Evolutionary conservation across 2,113 vertebrate genomes (phyloP).

Genomic region (Abramis brama): DNA sequence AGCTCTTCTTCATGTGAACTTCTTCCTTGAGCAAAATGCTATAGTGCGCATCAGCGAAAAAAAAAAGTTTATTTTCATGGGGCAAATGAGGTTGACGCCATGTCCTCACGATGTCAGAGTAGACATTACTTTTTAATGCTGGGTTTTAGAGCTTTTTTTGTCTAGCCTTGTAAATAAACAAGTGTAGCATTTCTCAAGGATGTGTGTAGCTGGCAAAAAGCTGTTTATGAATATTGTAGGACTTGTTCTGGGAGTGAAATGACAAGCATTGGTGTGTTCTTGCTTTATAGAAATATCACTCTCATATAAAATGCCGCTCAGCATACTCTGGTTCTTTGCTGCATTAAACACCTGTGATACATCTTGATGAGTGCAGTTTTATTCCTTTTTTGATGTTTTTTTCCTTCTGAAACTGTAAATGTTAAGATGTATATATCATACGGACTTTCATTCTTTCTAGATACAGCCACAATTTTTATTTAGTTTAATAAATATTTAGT

Average conservation of each 20-base stretch:
- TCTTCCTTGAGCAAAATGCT: background rate
- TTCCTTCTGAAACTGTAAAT: background rate
- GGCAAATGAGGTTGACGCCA: background rate
- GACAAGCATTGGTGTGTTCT: background rate
- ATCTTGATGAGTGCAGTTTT: slow-evolving; percentile 5
- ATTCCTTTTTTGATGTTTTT: background rate
- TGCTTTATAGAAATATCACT: background rate
- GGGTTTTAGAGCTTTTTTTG: slow-evolving; percentile 26
- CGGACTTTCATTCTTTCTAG: background rate
- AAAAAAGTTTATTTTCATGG: background rate
- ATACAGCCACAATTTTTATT: background rate
- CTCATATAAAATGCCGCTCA: background rate
- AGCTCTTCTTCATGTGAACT: background rate
- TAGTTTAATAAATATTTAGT: too few relatives aligned
- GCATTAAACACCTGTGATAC: background rate
- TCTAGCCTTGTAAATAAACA: slow-evolving; percentile 34
- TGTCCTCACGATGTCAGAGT: slow-evolving; percentile 3
- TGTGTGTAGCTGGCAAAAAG: background rate
- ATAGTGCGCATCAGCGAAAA: background rate
- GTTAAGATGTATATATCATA: background rate
- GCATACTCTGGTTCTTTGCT: background rate
- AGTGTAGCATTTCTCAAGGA: background rate
- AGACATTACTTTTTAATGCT: slow-evolving; percentile 42
- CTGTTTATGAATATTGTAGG: slow-evolving; percentile 37
- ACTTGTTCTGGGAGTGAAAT: slow-evolving; percentile 13